A percentile compares a stretch with the other conserved stretches of the same genome.
These are phyloP conservation scores for Drosophila bipectinata DNA, from an alignment of 1,140 invertebrate species.

Conservation along the genomic window DNA sequence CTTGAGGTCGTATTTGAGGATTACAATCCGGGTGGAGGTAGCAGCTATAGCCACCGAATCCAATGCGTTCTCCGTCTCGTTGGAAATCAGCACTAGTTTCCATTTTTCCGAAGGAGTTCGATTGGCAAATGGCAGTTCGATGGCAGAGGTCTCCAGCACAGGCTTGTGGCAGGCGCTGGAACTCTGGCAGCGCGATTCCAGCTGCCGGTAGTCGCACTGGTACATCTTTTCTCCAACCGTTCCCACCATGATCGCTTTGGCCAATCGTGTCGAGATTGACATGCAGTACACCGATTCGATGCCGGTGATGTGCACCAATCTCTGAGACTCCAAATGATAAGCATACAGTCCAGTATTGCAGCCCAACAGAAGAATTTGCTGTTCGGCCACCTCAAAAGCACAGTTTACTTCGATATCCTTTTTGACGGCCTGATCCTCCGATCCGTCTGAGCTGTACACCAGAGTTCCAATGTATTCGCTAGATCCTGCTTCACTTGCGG, in stretches of 20 bases:
- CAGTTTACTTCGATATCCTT: slow-evolving; percentile 73
- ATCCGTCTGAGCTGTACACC: slow-evolving; percentile 41
- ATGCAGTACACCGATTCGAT: slow-evolving; percentile 88
- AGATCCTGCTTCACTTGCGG: not conserved
- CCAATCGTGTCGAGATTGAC: slow-evolving; percentile 85
- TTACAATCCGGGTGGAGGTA: slow-evolving; percentile 87
- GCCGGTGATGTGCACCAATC: slow-evolving; percentile 86
- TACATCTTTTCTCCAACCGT: slow-evolving; percentile 88
- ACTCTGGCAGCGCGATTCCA: slow-evolving; percentile 86
- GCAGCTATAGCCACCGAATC: slow-evolving; percentile 87
- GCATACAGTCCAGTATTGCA: slow-evolving; percentile 79
- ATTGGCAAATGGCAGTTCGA: slow-evolving; percentile 83
- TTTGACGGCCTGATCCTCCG: slow-evolving; percentile 1
- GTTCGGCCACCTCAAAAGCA: slow-evolving; percentile 71
- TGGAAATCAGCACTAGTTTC: slow-evolving; percentile 78
- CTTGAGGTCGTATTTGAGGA: slow-evolving; percentile 84
- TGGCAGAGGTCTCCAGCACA: slow-evolving; percentile 86
- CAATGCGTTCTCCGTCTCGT: slow-evolving; percentile 79
- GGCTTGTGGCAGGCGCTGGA: slow-evolving; percentile 87
- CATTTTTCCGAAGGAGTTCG: slow-evolving; percentile 70
- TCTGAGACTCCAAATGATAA: slow-evolving; percentile 71
- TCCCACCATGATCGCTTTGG: slow-evolving; percentile 88
- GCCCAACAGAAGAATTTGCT: slow-evolving; percentile 71
- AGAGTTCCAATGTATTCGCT: slow-evolving; percentile 63
- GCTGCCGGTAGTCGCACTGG: slow-evolving; percentile 87